A percentile compares a stretch with the other conserved stretches of the same genome.
phyloP scores from a whole-genome alignment of 2,113 vertebrate species.

The Okapia johnstoni region DNA sequence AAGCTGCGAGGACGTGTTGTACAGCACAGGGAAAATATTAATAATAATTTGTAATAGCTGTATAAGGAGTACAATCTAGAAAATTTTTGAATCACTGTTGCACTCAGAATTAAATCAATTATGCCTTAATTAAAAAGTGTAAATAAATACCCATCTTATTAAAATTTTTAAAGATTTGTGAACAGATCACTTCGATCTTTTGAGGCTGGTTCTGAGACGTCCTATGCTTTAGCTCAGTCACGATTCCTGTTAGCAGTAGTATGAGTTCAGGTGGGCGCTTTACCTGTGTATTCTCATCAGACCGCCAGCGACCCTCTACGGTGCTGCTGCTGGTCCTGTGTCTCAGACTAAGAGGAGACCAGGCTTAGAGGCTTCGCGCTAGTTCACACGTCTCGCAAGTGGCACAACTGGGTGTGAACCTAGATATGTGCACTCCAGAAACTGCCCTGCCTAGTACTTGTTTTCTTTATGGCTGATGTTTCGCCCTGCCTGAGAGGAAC shows the following conservation, averaged over 20 bases:
- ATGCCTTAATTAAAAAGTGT: background rate
- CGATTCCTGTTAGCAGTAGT: background rate
- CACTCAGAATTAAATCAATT: background rate
- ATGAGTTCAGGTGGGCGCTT: background rate
- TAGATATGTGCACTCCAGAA: background rate
- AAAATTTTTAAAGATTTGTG: background rate
- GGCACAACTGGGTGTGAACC: background rate
- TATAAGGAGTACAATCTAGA: background rate
- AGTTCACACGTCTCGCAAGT: background rate
- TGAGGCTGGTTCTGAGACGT: background rate
- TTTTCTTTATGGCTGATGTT: background rate
- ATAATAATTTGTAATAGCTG: rapidly evolving
- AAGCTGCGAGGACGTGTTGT: rapidly evolving
- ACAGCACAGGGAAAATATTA: rapidly evolving
- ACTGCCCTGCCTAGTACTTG: background rate
- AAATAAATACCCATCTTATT: background rate
- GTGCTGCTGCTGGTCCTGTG: background rate
- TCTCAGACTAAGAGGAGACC: background rate
- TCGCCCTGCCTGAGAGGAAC: background rate
- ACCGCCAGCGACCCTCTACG: background rate
- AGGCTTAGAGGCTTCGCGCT: background rate
- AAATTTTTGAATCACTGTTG: background rate
- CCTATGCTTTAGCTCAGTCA: rapidly evolving
- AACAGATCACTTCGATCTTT: background rate
- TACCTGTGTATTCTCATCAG: background rate